Percentiles rank a stretch among this genome's conserved stretches.
Evolutionary conservation across 2,888 invertebrate species (phyloP).

Genomic region (Tenthredo notha): DNA sequence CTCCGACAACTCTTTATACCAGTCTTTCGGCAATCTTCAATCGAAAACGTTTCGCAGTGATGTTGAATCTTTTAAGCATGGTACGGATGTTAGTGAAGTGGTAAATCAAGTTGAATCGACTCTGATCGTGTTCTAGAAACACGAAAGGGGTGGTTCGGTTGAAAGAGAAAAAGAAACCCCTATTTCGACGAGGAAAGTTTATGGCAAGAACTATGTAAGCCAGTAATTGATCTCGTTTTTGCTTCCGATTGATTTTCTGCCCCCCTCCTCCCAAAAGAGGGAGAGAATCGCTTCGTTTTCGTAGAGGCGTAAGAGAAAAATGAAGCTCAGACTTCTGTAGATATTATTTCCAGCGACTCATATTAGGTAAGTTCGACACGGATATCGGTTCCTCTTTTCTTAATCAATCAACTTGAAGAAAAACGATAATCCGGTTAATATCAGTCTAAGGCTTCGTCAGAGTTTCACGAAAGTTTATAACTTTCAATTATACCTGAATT

Average conservation of each 20-base stretch:
- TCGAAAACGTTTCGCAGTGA: constrained; percentile 15
- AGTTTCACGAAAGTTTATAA: constrained; percentile 16
- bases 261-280: background rate
- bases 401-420: constrained; percentile 13
- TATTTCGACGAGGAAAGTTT: background rate
- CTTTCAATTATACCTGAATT: constrained; percentile 6
- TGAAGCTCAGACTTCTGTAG: background rate
- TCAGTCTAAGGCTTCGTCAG: background rate
- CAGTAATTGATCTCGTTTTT: constrained; percentile 43
- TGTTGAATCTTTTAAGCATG: constrained; percentile 27
- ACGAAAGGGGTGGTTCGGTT: constrained; percentile 45
- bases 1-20: background rate
- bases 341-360: background rate
- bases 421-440: constrained; percentile 7
- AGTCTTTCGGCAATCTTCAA: background rate
- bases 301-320: background rate
- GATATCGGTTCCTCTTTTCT: background rate
- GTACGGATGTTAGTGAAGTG: constrained; percentile 14
- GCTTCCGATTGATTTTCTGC: constrained; percentile 6
- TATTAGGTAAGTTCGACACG: background rate
- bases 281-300: background rate
- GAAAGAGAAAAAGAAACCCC: background rate
- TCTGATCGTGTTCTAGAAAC: constrained; percentile 25
- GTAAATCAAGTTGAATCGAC: constrained; percentile 28
- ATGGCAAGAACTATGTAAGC: constrained; percentile 29